Evolutionary conservation across 2,888 invertebrate genomes (phyloP).

Genomic region (Meiosimyza decipiens): DNA sequence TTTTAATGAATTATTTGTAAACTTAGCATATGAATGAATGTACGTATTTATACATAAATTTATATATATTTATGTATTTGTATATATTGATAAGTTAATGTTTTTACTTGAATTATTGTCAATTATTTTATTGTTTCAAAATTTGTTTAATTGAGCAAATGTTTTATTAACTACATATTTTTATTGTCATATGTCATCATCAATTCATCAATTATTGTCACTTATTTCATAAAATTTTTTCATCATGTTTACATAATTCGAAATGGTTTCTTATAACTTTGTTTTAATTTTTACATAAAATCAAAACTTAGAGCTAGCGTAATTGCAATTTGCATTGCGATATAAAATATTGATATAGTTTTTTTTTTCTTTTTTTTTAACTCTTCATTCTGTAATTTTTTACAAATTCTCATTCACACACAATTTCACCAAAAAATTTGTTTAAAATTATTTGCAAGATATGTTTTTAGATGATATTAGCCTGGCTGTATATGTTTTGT

Average conservation of each 20-base stretch:
- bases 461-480: conserved; percentile 68
- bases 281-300: conserved; percentile 30
- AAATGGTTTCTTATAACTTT: conserved; percentile 26
- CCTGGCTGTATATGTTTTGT: conserved; percentile 59
- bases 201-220: conserved; percentile 40
- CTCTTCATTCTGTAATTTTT: background rate
- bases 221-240: conserved; percentile 43
- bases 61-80: no score
- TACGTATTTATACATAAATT: conserved; percentile 24
- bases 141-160: conserved; percentile 45
- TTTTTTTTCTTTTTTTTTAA: background rate
- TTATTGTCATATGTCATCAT: conserved; percentile 57
- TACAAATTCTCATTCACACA: conserved; percentile 37
- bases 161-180: conserved; percentile 42
- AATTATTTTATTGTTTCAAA: conserved; percentile 47
- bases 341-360: no score
- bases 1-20: background rate
- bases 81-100: conserved; percentile 27
- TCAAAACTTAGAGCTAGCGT: conserved; percentile 28
- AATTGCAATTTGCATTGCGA: no score
- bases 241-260: conserved; percentile 37
- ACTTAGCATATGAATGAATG: background rate
- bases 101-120: conserved; percentile 39
- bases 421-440: conserved; percentile 47
- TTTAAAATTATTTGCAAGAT: conserved; percentile 65